Evolutionary conservation across 2,113 vertebrate genomes (phyloP).

Genomic region (Macrotus californicus): DNA sequence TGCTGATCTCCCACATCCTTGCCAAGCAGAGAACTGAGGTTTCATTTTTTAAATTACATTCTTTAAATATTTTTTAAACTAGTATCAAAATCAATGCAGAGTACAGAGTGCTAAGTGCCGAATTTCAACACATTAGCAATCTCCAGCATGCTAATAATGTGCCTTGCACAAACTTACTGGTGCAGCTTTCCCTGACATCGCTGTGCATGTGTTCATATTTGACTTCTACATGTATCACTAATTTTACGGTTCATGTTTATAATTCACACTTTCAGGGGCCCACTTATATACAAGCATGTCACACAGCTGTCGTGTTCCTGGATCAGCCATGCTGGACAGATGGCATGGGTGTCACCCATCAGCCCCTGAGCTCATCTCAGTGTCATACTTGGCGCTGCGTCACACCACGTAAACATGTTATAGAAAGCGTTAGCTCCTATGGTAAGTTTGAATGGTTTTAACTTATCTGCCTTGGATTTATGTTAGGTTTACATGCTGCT

Average conservation of each 20-base stretch:
- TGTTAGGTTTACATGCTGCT: not conserved
- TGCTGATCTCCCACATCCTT: not conserved
- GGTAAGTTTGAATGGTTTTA: not conserved
- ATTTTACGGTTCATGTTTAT: not conserved
- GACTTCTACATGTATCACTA: not conserved
- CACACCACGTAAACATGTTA: not conserved
- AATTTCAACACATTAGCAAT: not conserved
- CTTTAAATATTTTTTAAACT: conserved; percentile 1
- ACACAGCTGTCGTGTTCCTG: not conserved
- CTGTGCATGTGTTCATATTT: not conserved
- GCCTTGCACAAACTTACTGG: not conserved
- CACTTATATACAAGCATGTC: not conserved
- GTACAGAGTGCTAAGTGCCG: not conserved
- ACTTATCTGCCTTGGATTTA: not conserved
- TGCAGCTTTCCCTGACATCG: not conserved
- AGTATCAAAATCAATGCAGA: not conserved
- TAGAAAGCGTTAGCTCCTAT: not conserved
- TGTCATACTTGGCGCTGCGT: not conserved
- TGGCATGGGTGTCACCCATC: not conserved
- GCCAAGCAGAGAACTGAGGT: not conserved
- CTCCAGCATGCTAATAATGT: not conserved
- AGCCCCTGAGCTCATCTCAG: not conserved
- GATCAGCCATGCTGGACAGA: not conserved
- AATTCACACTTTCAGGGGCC: not conserved
- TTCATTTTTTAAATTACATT: not conserved